Evolutionary conservation across 2,113 vertebrate genomes (phyloP), one percentile per base, ranked within the genome.

Genomic region (Puffinus mauretanicus): DNA sequence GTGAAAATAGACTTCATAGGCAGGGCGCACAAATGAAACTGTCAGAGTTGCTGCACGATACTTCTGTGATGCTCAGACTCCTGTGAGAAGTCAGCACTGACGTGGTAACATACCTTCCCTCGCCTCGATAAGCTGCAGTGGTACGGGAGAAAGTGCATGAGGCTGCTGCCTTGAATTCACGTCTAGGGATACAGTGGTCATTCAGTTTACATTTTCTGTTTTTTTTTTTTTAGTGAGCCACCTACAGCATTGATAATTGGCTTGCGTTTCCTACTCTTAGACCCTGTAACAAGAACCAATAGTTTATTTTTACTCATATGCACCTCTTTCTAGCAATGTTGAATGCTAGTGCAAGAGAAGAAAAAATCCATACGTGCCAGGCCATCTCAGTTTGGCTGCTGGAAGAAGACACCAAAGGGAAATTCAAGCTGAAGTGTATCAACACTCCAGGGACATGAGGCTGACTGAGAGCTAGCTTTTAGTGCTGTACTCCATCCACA

Each of bases 401-500:
- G 65, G 72, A 86, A 86, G 87, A 86, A 67, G 61, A 64, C 52
- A 81, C 64, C 25, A 13, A 47, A 78, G 71, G 69, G 72, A 95
- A 94, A 84, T 94, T 78, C 61, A 76, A 67, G 42, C 88, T 91
- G 86, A 88, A 93, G 49, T 42, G 44, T 81, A 64, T 90, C 38
- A 54, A 4, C 52, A 9, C 86, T 52, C 46, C 1, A 4, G 79
- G 85, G 88, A 46, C 0, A 0, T 8, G 30, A 49, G 65, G 40
- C 42, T 70, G 36, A 58, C 85, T 77, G 82, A 80, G 71, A 77
- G 34, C 42, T 61, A 2, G 3, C 36, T 94, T 69, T 65, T 81
- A 26, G 58, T 83, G 47, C 67, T 86, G 29, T 29, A 7, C 55
- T 84, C 58, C 21, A 22, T 88, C 49, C 49, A 10, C n/a, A n/a